Conservation (phyloP, 2,113 vertebrate species). For the Bufo bufo region DNA sequence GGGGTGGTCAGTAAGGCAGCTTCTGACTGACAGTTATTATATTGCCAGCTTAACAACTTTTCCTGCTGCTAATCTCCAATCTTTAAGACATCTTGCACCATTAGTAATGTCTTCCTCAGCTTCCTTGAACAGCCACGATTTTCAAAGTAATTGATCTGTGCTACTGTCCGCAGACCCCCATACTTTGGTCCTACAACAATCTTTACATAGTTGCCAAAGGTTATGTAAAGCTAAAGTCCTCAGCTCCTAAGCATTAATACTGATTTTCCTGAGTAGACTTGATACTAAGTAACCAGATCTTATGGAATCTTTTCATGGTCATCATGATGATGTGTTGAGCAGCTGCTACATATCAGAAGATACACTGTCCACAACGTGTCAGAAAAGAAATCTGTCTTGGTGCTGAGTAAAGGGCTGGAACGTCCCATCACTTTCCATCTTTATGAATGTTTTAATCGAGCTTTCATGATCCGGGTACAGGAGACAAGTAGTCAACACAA, state of each 20-base stretch:
- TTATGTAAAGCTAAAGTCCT: constrained; percentile 9
- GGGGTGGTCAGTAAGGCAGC: no score
- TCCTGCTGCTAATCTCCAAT: neutral
- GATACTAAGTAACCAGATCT: constrained; percentile 26
- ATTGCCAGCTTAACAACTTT: neutral
- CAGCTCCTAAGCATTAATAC: neutral
- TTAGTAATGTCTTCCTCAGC: neutral
- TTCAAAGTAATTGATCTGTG: neutral
- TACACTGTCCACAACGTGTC: neutral
- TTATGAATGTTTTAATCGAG: neutral
- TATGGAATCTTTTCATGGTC: constrained; percentile 4
- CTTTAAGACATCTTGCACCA: neutral
- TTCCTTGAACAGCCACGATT: neutral
- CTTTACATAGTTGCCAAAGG: neutral
- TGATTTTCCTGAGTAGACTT: constrained; percentile 3
- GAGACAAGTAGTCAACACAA: neutral
- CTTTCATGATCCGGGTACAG: neutral
- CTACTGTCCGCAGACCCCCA: neutral
- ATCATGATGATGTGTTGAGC: neutral
- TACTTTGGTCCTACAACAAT: neutral
- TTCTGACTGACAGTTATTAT: neutral
- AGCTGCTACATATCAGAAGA: constrained; percentile 15
- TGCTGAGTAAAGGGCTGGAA: constrained; percentile 4
- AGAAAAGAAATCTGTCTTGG: neutral
- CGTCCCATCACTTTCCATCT: neutral